A percentile compares a stretch with the other conserved stretches of the same genome.
phyloP scores from a whole-genome alignment of 2,113 vertebrate genomes.

The Caloenas nicobarica region DNA sequence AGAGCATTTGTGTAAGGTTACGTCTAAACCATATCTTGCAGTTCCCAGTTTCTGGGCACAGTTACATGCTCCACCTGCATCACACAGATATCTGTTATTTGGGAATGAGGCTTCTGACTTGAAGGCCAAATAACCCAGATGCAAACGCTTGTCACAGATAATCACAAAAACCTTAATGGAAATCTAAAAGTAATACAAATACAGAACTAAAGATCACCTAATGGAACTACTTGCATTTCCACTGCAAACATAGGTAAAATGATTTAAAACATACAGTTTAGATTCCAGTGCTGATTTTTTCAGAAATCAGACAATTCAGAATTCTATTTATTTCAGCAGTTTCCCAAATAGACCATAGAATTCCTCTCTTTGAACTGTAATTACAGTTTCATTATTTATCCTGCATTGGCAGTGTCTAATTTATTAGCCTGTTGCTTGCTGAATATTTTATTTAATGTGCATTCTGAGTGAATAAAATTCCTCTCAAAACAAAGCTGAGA shows the following conservation, averaged over 20 bases:
- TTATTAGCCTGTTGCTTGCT: neutral
- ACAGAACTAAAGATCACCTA: neutral
- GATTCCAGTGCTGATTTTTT: neutral
- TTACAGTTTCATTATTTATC: neutral
- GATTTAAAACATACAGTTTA: neutral
- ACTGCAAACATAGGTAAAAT: neutral
- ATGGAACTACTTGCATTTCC: neutral
- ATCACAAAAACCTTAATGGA: neutral
- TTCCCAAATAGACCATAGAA: neutral
- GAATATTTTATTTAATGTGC: neutral
- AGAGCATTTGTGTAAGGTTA: neutral
- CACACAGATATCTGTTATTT: neutral
- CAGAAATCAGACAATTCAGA: neutral
- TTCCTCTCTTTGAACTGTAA: neutral
- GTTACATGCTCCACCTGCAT: neutral
- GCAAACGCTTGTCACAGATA: neutral
- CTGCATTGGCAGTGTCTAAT: neutral
- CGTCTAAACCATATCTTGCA: neutral
- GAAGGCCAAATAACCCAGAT: neutral
- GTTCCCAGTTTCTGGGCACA: neutral
- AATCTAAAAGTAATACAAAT: neutral
- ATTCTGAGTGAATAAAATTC: neutral
- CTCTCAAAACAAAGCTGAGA: neutral
- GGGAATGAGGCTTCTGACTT: neutral
- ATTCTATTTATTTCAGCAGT: neutral